Percentiles rank a stretch among this genome's conserved stretches.
Conservation (phyloP, 2,797 vertebrate genomes). For the Ficedula albicollis region DNA sequence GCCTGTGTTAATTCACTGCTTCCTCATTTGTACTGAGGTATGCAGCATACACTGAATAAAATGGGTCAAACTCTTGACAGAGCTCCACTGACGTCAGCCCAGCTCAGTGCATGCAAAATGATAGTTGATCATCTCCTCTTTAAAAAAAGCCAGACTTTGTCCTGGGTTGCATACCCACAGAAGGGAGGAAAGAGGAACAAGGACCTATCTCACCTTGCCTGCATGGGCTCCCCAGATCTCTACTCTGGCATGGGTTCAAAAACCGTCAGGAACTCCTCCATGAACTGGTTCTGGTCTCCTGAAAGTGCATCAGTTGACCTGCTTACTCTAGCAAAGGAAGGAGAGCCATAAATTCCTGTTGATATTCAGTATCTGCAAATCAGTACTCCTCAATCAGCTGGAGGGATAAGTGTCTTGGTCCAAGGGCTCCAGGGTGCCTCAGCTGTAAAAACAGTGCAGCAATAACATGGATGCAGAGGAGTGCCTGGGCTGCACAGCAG, state of each 20-base stretch:
- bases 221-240: neutral
- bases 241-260: neutral
- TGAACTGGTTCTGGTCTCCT: neutral
- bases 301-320: neutral
- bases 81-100: conserved; percentile 11
- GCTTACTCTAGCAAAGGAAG: neutral
- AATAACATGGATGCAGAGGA: neutral
- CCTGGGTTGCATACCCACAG: neutral
- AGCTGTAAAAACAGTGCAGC: neutral
- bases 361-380: neutral
- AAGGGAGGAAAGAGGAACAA: neutral
- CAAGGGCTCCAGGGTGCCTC: neutral
- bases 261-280: neutral
- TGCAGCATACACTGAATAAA: conserved; percentile 19
- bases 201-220: neutral
- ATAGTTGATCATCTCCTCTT: neutral
- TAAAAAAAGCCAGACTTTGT: neutral
- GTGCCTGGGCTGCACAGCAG: neutral
- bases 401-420: neutral
- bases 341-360: neutral
- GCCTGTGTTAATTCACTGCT: conserved; percentile 10
- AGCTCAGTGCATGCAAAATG: neutral
- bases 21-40: conserved; percentile 35
- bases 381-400: neutral
- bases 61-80: conserved; percentile 19